Percentiles rank a stretch among this genome's conserved stretches.
phyloP scores from a whole-genome alignment of 2,888 invertebrate genomes.

The Dasypogon diadema region DNA sequence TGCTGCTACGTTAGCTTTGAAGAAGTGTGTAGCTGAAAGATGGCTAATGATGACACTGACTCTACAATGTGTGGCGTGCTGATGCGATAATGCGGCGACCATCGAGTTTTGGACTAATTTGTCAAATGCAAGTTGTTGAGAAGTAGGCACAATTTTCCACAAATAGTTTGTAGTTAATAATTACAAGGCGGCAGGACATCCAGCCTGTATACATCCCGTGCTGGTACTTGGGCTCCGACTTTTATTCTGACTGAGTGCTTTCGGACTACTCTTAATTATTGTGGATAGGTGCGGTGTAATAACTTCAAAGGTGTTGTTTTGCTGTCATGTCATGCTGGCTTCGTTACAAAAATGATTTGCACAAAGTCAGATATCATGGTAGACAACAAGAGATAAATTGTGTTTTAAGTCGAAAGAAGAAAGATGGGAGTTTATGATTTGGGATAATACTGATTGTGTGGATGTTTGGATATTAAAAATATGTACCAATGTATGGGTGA shows the following conservation, averaged over 20 bases:
- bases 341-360: slow-evolving; percentile 2
- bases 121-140: slow-evolving; percentile 20
- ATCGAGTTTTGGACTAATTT: slow-evolving; percentile 12
- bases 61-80: background rate
- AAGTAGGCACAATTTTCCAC: background rate
- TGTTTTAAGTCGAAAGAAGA: no score
- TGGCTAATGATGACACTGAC: slow-evolving; percentile 42
- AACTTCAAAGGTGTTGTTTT: background rate
- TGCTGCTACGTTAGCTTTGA: background rate
- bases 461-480: no score
- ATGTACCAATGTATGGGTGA: no score
- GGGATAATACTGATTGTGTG: no score
- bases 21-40: background rate
- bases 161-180: background rate
- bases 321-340: background rate
- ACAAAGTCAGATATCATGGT: background rate
- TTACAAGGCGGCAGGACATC: slow-evolving; percentile 1
- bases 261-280: background rate
- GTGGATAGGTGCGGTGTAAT: background rate
- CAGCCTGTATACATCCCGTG: background rate
- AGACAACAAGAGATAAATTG: background rate
- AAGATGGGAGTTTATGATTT: no score
- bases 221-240: background rate
- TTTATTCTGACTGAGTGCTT: background rate
- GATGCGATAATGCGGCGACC: background rate